Evolutionary conservation across 2,113 vertebrate genomes (phyloP).

Genomic region (Ornithorhynchus anatinus): DNA sequence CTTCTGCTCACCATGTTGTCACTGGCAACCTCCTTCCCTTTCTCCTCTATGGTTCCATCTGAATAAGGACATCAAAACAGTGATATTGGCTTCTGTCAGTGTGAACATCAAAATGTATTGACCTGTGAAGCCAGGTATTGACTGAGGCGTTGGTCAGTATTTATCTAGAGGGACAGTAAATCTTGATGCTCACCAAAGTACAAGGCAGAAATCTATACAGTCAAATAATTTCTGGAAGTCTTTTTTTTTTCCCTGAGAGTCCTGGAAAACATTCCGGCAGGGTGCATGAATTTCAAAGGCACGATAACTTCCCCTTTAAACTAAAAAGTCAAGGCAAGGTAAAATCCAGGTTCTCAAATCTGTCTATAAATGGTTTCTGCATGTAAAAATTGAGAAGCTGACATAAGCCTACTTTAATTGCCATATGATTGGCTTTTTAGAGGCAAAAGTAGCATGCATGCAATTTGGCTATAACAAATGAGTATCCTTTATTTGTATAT

Average conservation of each 20-base stretch:
- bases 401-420: background rate
- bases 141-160: slow-evolving; percentile 6
- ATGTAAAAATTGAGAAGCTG: background rate
- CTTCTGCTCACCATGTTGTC: background rate
- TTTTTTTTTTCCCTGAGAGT: background rate
- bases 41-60: background rate
- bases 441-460: background rate
- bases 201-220: background rate
- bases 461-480: background rate
- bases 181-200: slow-evolving; percentile 15
- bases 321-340: background rate
- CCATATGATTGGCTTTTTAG: too few species aligned
- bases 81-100: background rate
- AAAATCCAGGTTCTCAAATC: background rate
- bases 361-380: background rate
- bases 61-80: background rate
- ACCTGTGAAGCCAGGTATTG: background rate
- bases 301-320: background rate
- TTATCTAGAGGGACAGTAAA: background rate
- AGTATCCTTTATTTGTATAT: background rate
- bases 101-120: background rate
- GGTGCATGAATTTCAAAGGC: background rate
- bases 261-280: background rate
- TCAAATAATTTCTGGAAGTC: background rate
- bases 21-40: background rate